These are phyloP conservation scores for Cariama cristata DNA, from an alignment of 2,113 vertebrate genomes.

Conservation along the genomic window DNA sequence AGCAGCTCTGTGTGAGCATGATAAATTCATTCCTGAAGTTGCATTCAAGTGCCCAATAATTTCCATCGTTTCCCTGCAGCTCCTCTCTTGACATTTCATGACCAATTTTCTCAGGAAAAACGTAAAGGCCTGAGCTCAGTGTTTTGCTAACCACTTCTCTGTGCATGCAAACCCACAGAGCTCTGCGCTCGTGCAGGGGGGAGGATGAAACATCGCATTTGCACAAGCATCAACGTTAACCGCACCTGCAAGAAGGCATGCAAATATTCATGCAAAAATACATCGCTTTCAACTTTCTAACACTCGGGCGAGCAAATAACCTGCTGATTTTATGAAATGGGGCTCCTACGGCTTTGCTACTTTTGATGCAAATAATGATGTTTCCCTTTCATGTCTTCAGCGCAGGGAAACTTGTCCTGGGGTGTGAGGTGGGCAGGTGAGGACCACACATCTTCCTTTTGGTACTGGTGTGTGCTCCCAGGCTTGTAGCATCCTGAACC, in stretches of 20 bases:
- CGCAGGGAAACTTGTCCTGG: neutral
- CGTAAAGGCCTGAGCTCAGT: neutral
- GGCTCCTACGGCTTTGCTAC: neutral
- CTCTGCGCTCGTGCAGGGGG: neutral
- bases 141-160: neutral
- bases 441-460: neutral
- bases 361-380: neutral
- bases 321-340: neutral
- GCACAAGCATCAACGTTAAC: neutral
- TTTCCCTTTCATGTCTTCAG: neutral
- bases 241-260: neutral
- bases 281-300: neutral
- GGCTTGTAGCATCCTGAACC: neutral
- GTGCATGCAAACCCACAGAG: neutral
- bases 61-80: neutral
- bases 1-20: neutral
- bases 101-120: neutral
- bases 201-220: neutral
- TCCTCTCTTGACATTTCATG: neutral
- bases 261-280: neutral
- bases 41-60: neutral
- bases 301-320: neutral
- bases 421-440: neutral
- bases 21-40: neutral
- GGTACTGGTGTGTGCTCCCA: rapidly evolving